Conservation (phyloP, 1,140 invertebrate genomes). For the Hydropsyche tenuis region DNA sequence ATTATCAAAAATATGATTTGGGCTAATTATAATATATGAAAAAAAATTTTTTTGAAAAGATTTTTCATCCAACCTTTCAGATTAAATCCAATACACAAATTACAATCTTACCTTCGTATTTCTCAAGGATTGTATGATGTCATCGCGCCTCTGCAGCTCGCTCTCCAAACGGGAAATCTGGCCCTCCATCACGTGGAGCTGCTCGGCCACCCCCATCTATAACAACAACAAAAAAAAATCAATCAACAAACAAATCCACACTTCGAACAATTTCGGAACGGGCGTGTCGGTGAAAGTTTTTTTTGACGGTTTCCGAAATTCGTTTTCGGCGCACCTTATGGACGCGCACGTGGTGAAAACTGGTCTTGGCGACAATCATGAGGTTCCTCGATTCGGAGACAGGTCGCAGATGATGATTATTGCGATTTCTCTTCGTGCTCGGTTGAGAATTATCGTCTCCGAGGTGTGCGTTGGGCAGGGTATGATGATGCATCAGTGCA, state of each 20-base stretch:
- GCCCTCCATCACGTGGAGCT: slow-evolving; percentile 49
- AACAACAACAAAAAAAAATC: slow-evolving; percentile 14
- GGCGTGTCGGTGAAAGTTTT: not conserved
- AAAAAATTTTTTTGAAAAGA: too few species aligned
- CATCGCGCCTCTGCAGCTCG: slow-evolving; percentile 47
- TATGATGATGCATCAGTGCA: too few species aligned
- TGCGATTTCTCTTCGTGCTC: not conserved
- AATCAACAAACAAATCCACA: too few species aligned
- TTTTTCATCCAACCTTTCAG: too few species aligned
- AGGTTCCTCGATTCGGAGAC: too few species aligned
- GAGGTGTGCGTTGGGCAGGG: too few species aligned
- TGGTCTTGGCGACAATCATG: not conserved
- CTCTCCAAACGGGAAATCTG: slow-evolving; percentile 48
- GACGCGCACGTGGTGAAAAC: slow-evolving; percentile 2
- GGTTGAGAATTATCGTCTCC: not conserved
- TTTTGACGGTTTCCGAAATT: not conserved
- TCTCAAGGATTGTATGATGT: slow-evolving; percentile 48
- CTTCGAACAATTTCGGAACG: not conserved
- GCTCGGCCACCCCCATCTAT: slow-evolving; percentile 48
- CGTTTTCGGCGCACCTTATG: slow-evolving; percentile 16
- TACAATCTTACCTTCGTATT: slow-evolving; percentile 37
- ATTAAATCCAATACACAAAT: too few species aligned
- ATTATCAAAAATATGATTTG: too few species aligned
- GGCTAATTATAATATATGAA: too few species aligned
- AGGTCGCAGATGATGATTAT: not conserved